These are phyloP conservation scores for Atta texana DNA, from an alignment of 1,140 invertebrate genomes.

Conservation along the genomic window DNA sequence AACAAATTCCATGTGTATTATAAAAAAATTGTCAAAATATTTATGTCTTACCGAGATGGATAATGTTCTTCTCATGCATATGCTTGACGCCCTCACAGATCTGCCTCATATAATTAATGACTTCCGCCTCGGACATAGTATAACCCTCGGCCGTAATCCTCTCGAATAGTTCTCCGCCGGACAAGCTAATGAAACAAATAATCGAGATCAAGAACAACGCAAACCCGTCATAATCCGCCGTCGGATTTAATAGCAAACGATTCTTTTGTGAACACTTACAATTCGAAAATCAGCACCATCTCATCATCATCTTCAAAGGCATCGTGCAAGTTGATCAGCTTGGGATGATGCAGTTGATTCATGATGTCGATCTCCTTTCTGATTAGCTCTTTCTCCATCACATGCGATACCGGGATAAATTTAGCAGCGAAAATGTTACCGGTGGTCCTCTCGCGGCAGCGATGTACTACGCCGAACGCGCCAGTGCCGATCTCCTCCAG, in stretches of 20 bases:
- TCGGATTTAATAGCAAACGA: neutral
- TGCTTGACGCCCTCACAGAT: constrained; percentile 99
- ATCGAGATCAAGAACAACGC: constrained; percentile 27
- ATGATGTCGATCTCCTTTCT: constrained; percentile 99
- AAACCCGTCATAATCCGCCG: neutral
- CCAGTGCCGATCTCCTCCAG: constrained; percentile 99
- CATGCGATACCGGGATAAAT: constrained; percentile 98
- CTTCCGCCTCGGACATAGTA: constrained; percentile 99
- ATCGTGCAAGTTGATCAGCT: constrained; percentile 99
- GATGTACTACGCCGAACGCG: constrained; percentile 99
- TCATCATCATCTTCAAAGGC: constrained; percentile 99
- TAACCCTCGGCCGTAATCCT: constrained; percentile 99
- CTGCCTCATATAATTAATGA: constrained; percentile 99
- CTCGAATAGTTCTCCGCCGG: constrained; percentile 99
- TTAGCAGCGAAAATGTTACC: constrained; percentile 99
- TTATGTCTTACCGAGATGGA: constrained; percentile 92
- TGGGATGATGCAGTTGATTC: constrained; percentile 99
- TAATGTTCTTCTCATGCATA: constrained; percentile 99
- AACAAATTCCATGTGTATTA: neutral
- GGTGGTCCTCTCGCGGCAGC: constrained; percentile 97
- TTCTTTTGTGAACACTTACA: constrained; percentile 90
- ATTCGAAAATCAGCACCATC: constrained; percentile 99
- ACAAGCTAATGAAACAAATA: constrained; percentile 89
- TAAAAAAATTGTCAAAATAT: neutral
- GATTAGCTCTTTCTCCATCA: constrained; percentile 98